phyloP scores from a whole-genome alignment of 2,113 vertebrate species.

The Zeus faber region DNA sequence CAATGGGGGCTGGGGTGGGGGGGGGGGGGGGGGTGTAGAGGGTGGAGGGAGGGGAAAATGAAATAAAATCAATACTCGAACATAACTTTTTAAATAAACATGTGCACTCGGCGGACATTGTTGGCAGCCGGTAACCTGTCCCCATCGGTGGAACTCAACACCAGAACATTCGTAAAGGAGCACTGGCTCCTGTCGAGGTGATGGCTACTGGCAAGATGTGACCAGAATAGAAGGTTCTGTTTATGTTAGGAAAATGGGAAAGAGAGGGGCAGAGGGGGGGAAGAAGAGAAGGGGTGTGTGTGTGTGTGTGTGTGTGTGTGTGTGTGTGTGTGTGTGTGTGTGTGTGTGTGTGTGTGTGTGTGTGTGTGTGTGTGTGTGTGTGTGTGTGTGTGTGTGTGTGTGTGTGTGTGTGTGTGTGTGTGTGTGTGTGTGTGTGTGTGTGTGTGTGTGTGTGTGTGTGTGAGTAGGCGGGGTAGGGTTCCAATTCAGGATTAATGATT shows the following conservation, averaged over 20 bases:
- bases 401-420: not conserved
- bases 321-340: too few relatives aligned
- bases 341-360: too few relatives aligned
- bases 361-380: not conserved
- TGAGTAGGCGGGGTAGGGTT: too few relatives aligned
- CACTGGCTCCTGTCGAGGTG: conserved; percentile 63
- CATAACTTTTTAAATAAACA: conserved; percentile 82
- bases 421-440: too few relatives aligned
- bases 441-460: not conserved
- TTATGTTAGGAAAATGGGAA: conserved; percentile 54
- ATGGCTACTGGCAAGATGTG: conserved; percentile 74
- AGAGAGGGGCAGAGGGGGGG: conserved; percentile 1
- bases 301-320: too few relatives aligned
- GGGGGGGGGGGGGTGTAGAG: not conserved
- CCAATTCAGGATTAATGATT: too few relatives aligned
- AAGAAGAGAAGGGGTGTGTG: not conserved
- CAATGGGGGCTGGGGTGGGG: conserved; percentile 45
- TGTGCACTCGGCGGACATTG: conserved; percentile 72
- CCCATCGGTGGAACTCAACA: conserved; percentile 73
- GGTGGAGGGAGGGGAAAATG: conserved; percentile 52
- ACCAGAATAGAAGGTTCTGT: conserved; percentile 67
- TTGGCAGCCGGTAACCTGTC: conserved; percentile 74
- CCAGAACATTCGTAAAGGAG: conserved; percentile 43
- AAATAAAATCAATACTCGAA: conserved; percentile 77
- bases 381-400: not conserved